Evolutionary conservation across 1,140 invertebrate species (phyloP).

Genomic region (Pseudomyrmex cubaensis): DNA sequence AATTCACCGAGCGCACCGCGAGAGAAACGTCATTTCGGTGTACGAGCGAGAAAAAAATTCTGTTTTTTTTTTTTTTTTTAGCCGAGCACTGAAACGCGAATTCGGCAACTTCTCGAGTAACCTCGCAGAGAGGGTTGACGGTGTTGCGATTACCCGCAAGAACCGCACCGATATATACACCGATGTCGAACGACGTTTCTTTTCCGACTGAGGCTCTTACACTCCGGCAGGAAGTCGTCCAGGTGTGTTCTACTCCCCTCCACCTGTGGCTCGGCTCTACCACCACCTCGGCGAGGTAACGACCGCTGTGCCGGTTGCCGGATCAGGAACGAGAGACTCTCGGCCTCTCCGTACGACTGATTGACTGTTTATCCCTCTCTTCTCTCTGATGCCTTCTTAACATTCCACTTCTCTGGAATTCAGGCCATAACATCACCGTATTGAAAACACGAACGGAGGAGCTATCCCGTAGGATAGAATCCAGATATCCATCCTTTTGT

Average conservation of each 20-base stretch:
- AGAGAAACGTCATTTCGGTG: slow-evolving; percentile 57
- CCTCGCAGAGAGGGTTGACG: background rate
- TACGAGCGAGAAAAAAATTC: background rate
- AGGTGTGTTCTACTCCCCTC: slow-evolving; percentile 78
- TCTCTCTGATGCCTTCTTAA: slow-evolving; percentile 14
- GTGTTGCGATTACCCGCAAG: too few species aligned
- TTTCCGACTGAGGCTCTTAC: slow-evolving; percentile 76
- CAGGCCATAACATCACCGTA: slow-evolving; percentile 57
- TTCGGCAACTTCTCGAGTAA: background rate
- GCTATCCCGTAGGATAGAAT: background rate
- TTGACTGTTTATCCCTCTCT: slow-evolving; percentile 65
- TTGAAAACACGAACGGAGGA: slow-evolving; percentile 9
- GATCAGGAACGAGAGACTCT: slow-evolving; percentile 69
- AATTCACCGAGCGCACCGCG: slow-evolving; percentile 57
- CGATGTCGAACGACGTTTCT: slow-evolving; percentile 69
- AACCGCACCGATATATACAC: background rate
- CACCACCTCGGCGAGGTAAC: slow-evolving; percentile 66
- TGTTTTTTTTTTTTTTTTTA: background rate
- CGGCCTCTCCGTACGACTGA: slow-evolving; percentile 55
- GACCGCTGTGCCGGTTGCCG: slow-evolving; percentile 70
- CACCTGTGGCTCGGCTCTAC: slow-evolving; percentile 64
- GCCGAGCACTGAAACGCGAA: slow-evolving; percentile 30
- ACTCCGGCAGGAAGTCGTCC: slow-evolving; percentile 79
- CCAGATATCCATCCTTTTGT: background rate
- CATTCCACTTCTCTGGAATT: slow-evolving; percentile 62